Base-by-base conservation (phyloP, 2,888 invertebrate genomes). In the Eutolmus rufibarbis region DNA sequence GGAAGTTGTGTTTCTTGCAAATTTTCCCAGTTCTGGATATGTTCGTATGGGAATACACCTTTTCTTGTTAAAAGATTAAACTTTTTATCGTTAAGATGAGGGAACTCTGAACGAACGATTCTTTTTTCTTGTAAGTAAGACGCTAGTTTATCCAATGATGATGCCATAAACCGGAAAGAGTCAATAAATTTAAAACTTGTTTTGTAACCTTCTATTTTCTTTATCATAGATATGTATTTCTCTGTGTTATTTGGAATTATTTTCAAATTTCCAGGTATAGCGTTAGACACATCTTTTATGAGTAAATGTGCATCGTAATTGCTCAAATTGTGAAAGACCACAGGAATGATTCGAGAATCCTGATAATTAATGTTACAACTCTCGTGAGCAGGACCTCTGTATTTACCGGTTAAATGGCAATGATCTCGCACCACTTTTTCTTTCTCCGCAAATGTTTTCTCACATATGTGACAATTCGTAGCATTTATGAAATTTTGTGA, bases 361-460 rank as follows among this genome's bases (percentile, higher is more conserved):
- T 76, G 74, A 86, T 74, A 74, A 74, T 86, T 74, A 46, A 86
- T 31, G 34, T 86, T 86, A n/a, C 85, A 86, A 46, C 23, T 51
- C 31, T 46, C 46, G 51, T 79, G 51, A 51, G 51, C 82, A n/a
- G 82, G 51, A 31, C 66, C 82, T 82, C 37, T 66, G 66, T 51
- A 51, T 16, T 51, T 28, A 16, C 57, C n/a, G 16, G 57, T 84
- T 57, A 85, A 66, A 84, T 84, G 84, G n/a, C 84, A 84, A 28
- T 66, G 84, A 74, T 84, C 84, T 56, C 31, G 56, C 23, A 85
- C 74, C 43, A 19, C 43, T 85, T 66, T 85, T 14, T 74, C 28
- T 66, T 40, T 57, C 40, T 74, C n/a, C 46, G 51, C 12, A 46
- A 86, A 86, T 8, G 40, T 5, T 76, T 74, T 46, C 16, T 74